Conservation (phyloP, 2,113 vertebrate species). For the Phoxinus phoxinus region DNA sequence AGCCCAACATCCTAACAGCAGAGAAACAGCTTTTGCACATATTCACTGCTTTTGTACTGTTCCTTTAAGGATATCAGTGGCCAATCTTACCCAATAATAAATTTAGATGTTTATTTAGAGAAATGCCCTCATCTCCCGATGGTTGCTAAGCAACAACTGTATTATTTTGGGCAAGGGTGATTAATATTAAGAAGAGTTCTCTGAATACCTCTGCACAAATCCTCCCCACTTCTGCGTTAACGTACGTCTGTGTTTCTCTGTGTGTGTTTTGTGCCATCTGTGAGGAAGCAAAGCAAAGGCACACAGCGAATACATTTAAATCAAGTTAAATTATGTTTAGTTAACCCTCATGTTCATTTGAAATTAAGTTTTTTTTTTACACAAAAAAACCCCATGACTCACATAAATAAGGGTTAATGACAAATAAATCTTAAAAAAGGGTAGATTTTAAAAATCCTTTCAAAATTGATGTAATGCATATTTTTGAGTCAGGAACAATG, state of each 20-base stretch:
- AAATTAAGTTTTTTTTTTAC: not conserved
- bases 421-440: too few species aligned
- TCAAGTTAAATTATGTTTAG: slow-evolving; percentile 44
- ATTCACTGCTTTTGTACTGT: slow-evolving; percentile 17
- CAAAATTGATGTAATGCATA: too few species aligned
- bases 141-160: slow-evolving; percentile 61
- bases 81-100: slow-evolving; percentile 44
- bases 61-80: slow-evolving; percentile 36
- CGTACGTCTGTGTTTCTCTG: not conserved
- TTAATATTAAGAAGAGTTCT: slow-evolving; percentile 61
- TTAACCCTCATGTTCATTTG: not conserved
- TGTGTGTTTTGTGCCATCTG: slow-evolving; percentile 19
- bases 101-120: slow-evolving; percentile 59
- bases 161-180: slow-evolving; percentile 62
- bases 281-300: slow-evolving; percentile 38
- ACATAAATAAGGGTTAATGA: not conserved
- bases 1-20: not conserved
- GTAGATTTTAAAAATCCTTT: too few species aligned
- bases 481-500: too few species aligned
- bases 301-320: slow-evolving; percentile 32
- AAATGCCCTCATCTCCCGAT: slow-evolving; percentile 55
- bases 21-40: not conserved
- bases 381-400: not conserved
- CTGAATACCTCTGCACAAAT: slow-evolving; percentile 53
- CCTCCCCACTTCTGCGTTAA: slow-evolving; percentile 15